Evolutionary conservation across 2,888 invertebrate genomes (phyloP), one percentile per base, ranked within the genome.

Genomic region (Melitaea athalia): DNA sequence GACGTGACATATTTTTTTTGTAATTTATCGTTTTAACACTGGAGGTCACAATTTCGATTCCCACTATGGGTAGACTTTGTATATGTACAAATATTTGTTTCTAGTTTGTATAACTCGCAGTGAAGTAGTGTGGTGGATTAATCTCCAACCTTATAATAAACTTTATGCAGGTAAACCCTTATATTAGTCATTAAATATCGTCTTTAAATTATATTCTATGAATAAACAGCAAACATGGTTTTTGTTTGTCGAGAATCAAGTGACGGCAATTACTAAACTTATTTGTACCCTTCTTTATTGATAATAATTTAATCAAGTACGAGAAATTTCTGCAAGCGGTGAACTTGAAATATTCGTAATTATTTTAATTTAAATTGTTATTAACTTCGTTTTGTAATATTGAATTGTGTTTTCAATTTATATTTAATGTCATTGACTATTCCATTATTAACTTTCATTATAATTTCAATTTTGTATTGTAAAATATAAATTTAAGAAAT

Each of bases 271-370:
- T 33, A 38, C 38, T 38, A 33, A 55, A 53, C 0, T 57, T 38
- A 15, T 57, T 42, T 57, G 14, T 42, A 42, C 15, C 38, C 15
- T 3, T 8, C 33, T 50, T 62, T 50, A 62, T 50, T 62, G 62
- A n/a, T 10, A 15, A 15, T 5, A 38, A 50, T 62, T 62, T 38
- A 50, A 62, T 50, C 49, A 62, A 62, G 38, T 50, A 12, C 50
- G 11, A 33, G 50, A 12, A 50, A 62, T 50, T 38, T 50, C 12
- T 42, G 55, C 33, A 33, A 38, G n/a, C 57, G n/a, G 57, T 57
- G 15, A 57, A 57, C 11, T 5, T 11, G 42, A 57, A 57, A 15
- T 42, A n/a, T 11, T 10, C 38, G 38, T 15, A 42, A 57, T 57
- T 8, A 57, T 57, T 57, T 55, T 15, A 38, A 17, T 42, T 42